A percentile compares a stretch with the other conserved stretches of the same genome.
Evolutionary conservation across 2,888 invertebrate genomes (phyloP).

Genomic region (Bombyx huttoni): DNA sequence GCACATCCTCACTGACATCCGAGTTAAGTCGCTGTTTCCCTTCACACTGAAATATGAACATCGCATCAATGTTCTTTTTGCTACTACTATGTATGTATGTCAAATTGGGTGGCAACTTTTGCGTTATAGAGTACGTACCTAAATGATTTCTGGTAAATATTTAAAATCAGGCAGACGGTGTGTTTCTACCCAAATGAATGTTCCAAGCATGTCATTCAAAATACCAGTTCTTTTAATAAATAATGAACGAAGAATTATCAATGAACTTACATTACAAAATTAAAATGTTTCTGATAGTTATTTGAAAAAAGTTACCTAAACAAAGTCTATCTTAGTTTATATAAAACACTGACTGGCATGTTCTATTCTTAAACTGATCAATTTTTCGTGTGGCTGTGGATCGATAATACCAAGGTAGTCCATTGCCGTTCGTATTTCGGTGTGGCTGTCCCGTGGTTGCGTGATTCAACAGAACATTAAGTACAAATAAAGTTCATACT

Average conservation of each 20-base stretch:
- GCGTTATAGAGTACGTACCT: too few relatives aligned
- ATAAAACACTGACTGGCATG: background rate
- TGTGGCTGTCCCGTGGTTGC: constrained; percentile 12
- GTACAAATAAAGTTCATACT: constrained; percentile 10
- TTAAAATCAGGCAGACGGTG: too few relatives aligned
- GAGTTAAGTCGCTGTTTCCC: constrained; percentile 58
- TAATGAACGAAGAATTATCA: too few relatives aligned
- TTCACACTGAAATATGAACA: constrained; percentile 10
- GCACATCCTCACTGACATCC: constrained; percentile 61
- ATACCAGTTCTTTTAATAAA: too few relatives aligned
- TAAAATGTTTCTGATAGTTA: too few relatives aligned
- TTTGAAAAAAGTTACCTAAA: too few relatives aligned
- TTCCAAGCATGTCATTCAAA: too few relatives aligned
- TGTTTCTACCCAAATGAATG: too few relatives aligned
- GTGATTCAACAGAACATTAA: constrained; percentile 12
- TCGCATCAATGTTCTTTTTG: background rate
- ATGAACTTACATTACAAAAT: too few relatives aligned
- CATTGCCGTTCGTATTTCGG: constrained; percentile 28
- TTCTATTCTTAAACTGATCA: background rate
- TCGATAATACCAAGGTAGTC: constrained; percentile 32
- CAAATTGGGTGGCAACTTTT: too few relatives aligned
- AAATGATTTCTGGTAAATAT: too few relatives aligned
- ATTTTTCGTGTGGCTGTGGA: constrained; percentile 10
- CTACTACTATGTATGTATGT: background rate
- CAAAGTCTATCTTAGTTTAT: too few relatives aligned